Base-by-base conservation (phyloP, 2,888 invertebrate genomes). In the Allygus modestus region DNA sequence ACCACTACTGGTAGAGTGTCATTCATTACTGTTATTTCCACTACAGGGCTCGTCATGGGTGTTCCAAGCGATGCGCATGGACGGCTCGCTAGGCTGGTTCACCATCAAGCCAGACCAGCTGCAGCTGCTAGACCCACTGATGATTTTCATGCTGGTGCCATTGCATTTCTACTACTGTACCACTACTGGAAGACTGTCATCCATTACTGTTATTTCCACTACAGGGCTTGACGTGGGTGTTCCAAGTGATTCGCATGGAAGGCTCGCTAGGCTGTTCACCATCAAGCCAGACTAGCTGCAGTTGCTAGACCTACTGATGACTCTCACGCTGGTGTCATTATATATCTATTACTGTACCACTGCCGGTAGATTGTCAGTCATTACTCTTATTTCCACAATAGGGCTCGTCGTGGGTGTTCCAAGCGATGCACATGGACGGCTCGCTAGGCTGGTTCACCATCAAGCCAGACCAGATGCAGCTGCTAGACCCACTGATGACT, bases 261-360 rank as follows among this genome's bases (percentile, higher is more conserved):
- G 97, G 97, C 41, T 92, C 94, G 86, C 92, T 97, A 0, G 92
- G 87, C n/a, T 96, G 93, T 91, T 77, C 91, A 92, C 93, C 0
- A 91, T 97, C 26, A 95, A 97, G 88, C 97, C 99, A 0, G 99
- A 99, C 91, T 99, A 99, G 91, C 95, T 99, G 94, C 97, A 81
- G 94, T 1, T 95, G 97, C 87, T 97, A 0, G 98, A 98, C 91
- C 98, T 98, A 0, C 89, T 97, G 2, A 41, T 84, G 17, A 61
- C 75, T 20, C 91, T 98, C 41, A 97, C 98, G 88, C 91, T 98
- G 28, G 97, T 98, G 88, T 98, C 98, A 0, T 89, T 96, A n/a
- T n/a, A 37, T 37, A 7, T 37, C 5, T 9, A 7, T 9, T 37
- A 7, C 4, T 37, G 37, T 37, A 37, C 37, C 37, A 7, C 9